Percentiles rank a stretch among this genome's conserved stretches.
Evolutionary conservation across 2,888 invertebrate species (phyloP).

Genomic region (Microctonus hyperodae): DNA sequence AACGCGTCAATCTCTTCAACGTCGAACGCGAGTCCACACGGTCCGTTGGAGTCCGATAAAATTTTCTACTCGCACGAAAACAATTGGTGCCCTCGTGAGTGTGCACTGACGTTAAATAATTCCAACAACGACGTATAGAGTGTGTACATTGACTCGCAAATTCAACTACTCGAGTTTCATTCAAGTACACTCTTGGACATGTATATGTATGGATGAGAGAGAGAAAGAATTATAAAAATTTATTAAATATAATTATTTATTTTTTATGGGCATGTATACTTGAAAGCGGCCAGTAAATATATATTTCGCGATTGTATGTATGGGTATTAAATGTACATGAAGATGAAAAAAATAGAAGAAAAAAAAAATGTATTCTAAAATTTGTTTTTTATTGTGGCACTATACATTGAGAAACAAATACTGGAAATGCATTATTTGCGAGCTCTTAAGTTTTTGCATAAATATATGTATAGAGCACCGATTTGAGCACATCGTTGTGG

Average conservation of each 20-base stretch:
- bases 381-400: too few relatives aligned
- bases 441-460: too few relatives aligned
- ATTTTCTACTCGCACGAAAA: slow-evolving; percentile 25
- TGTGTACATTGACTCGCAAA: background rate
- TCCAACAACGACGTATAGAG: background rate
- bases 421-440: too few relatives aligned
- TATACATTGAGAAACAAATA: too few relatives aligned
- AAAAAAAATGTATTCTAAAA: too few relatives aligned
- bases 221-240: background rate
- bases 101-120: slow-evolving; percentile 26
- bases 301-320: background rate
- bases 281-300: too few relatives aligned
- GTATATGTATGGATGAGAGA: background rate
- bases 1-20: slow-evolving; percentile 21
- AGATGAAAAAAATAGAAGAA: too few relatives aligned
- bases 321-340: too few relatives aligned
- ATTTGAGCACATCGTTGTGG: too few relatives aligned
- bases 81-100: slow-evolving; percentile 14
- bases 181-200: background rate
- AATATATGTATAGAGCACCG: too few relatives aligned
- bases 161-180: slow-evolving; percentile 4
- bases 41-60: slow-evolving; percentile 25
- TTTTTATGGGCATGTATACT: background rate
- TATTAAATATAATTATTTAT: background rate
- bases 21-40: slow-evolving; percentile 19